Percentiles rank a stretch among this genome's conserved stretches.
Conservation (phyloP, 2,888 invertebrate genomes). For the Silvanus unidentatus region DNA sequence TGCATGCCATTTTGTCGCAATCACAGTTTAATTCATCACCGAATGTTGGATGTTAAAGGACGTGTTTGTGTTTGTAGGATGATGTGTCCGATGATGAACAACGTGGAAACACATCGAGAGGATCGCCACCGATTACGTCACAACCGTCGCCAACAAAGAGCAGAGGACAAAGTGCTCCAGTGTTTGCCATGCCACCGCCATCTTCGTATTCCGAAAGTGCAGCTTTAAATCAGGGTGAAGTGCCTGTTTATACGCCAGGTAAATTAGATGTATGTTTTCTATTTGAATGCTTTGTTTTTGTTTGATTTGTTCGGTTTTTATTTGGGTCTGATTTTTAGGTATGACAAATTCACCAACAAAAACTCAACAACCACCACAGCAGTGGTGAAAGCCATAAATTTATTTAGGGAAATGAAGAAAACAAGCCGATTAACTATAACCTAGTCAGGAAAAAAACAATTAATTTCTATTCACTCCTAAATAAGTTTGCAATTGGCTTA, state of each 20-base stretch:
- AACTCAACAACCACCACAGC: constrained; percentile 15
- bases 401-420: background rate
- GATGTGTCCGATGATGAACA: constrained; percentile 39
- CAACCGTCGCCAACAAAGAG: constrained; percentile 47
- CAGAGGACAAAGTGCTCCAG: constrained; percentile 48
- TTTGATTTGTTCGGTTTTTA: background rate
- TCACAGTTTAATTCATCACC: background rate
- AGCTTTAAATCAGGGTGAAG: constrained; percentile 56
- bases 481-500: background rate
- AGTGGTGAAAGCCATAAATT: constrained; percentile 19
- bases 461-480: background rate
- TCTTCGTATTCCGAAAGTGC: constrained; percentile 56
- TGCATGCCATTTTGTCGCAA: background rate
- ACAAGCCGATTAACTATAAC: background rate
- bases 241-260: constrained; percentile 51
- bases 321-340: constrained; percentile 18
- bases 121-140: constrained; percentile 45
- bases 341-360: constrained; percentile 33
- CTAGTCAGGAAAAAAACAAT: background rate
- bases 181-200: constrained; percentile 55
- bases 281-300: background rate
- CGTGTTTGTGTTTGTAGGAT: constrained; percentile 38
- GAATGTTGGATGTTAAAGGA: too few species aligned
- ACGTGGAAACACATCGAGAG: constrained; percentile 48
- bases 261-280: background rate